phyloP scores from a whole-genome alignment of 2,113 vertebrate genomes.

The Hippotragus niger region DNA sequence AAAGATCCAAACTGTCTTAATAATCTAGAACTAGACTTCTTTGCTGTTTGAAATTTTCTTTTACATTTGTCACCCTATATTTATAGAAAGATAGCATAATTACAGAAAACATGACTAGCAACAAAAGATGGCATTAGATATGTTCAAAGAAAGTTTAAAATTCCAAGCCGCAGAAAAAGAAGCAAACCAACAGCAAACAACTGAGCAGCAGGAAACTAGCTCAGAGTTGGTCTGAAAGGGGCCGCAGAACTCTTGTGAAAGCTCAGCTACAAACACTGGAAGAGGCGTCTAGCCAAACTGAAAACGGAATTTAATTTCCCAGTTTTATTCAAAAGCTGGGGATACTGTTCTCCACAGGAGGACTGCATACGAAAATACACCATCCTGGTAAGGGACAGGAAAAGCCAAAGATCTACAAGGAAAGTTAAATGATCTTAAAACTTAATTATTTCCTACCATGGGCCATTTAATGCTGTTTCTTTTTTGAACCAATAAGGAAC shows the following conservation, averaged over 20 bases:
- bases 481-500: conserved; percentile 64
- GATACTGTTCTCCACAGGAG: conserved; percentile 62
- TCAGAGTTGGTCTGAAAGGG: conserved; percentile 73
- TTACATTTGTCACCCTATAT: neutral
- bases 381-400: neutral
- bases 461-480: neutral
- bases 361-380: neutral
- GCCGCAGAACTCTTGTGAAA: conserved; percentile 53
- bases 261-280: conserved; percentile 69
- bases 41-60: neutral
- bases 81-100: neutral
- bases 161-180: neutral
- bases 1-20: neutral
- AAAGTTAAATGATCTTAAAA: conserved; percentile 3
- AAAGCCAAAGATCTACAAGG: neutral
- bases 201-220: conserved; percentile 28
- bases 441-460: neutral
- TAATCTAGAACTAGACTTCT: neutral
- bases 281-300: conserved; percentile 75
- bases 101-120: neutral
- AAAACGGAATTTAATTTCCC: conserved; percentile 77
- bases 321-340: conserved; percentile 76
- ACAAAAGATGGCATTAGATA: neutral
- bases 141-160: conserved; percentile 58
- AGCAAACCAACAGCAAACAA: conserved; percentile 36